Percentiles rank a stretch among this genome's conserved stretches.
These are phyloP conservation scores for Automeris io DNA, from an alignment of 2,888 invertebrate genomes.

Conservation along the genomic window DNA sequence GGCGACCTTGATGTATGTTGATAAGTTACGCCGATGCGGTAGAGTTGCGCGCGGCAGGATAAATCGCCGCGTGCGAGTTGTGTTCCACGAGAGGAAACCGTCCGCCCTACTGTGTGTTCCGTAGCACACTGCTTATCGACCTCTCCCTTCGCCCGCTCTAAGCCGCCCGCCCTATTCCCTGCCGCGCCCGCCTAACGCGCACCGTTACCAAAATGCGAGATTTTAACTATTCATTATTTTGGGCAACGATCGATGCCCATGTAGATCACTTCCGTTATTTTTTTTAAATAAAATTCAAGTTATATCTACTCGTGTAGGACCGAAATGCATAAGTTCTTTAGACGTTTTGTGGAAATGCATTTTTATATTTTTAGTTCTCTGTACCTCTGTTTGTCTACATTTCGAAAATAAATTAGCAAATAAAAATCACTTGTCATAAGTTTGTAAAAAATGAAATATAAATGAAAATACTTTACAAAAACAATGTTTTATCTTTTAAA, in stretches of 20 bases:
- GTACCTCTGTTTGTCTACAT: too few species aligned
- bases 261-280: conserved; percentile 21
- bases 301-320: too few species aligned
- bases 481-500: too few species aligned
- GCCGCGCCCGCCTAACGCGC: conserved; percentile 52
- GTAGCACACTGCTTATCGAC: conserved; percentile 66
- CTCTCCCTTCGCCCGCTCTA: conserved; percentile 32
- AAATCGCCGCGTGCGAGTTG: conserved; percentile 22
- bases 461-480: too few species aligned
- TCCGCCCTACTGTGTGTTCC: conserved; percentile 34
- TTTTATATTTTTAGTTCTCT: too few species aligned
- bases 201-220: conserved; percentile 58
- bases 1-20: conserved; percentile 10
- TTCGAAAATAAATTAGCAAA: too few species aligned
- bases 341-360: too few species aligned
- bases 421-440: too few species aligned
- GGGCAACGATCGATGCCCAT: conserved; percentile 44
- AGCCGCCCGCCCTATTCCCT: conserved; percentile 41
- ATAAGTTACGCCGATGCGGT: conserved; percentile 7
- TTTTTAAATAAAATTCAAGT: neutral
- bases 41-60: conserved; percentile 8
- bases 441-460: too few species aligned
- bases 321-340: too few species aligned
- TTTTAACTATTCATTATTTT: conserved; percentile 62
- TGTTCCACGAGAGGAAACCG: conserved; percentile 26